phyloP scores from a whole-genome alignment of 2,797 vertebrate species.

The Galago senegalensis region DNA sequence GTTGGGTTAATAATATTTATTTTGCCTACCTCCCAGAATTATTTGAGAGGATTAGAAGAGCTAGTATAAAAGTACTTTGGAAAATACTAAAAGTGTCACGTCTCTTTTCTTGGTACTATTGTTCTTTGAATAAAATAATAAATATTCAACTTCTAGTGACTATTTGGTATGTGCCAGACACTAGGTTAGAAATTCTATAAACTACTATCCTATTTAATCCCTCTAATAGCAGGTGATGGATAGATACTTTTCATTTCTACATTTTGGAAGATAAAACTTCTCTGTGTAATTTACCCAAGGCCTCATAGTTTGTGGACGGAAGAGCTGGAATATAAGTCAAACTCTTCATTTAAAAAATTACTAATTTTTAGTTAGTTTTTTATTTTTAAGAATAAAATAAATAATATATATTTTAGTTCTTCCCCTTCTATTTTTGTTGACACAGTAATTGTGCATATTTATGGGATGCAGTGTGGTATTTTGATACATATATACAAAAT shows the following conservation, averaged over 20 bases:
- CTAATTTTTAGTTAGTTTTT: no score
- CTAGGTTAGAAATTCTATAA: background rate
- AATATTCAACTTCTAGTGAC: background rate
- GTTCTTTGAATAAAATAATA: conserved; percentile 41
- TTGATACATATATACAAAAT: background rate
- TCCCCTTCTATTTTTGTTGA: background rate
- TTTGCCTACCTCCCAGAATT: conserved; percentile 7
- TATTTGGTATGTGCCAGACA: background rate
- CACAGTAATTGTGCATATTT: background rate
- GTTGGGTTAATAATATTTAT: background rate
- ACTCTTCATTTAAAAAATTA: background rate
- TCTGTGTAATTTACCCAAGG: background rate
- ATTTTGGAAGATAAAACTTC: conserved; percentile 24
- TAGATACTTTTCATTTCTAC: conserved; percentile 7
- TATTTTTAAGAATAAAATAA: no score
- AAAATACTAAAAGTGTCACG: conserved; percentile 1
- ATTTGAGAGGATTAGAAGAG: conserved; percentile 33
- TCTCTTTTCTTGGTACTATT: background rate
- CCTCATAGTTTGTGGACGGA: background rate
- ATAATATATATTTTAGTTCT: background rate
- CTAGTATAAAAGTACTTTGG: background rate
- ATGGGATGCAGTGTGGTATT: background rate
- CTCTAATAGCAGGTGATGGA: background rate
- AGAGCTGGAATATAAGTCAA: background rate
- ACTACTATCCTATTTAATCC: conserved; percentile 2